Conservation (phyloP, 2,888 invertebrate genomes). For the Linyphia triangularis region DNA sequence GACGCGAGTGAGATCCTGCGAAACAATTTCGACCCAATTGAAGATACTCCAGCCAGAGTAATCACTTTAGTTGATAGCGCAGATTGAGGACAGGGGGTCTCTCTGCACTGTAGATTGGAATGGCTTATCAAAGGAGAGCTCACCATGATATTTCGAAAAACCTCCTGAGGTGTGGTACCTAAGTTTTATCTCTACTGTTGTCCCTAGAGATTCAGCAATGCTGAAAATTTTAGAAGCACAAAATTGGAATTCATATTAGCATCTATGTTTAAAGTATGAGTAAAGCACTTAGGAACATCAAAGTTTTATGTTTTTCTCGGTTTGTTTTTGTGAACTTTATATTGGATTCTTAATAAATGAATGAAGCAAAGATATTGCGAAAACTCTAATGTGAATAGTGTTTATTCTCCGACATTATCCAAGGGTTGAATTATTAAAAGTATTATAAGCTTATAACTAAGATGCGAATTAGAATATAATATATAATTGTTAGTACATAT, state of each 20-base stretch:
- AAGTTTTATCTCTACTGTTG: neutral
- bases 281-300: neutral
- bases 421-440: too few relatives aligned
- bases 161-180: neutral
- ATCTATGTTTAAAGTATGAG: conserved; percentile 29
- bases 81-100: conserved; percentile 34
- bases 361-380: too few relatives aligned
- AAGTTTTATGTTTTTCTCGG: neutral
- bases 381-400: too few relatives aligned
- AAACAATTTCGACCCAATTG: conserved; percentile 72
- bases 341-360: too few relatives aligned
- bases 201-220: neutral
- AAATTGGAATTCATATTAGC: conserved; percentile 23
- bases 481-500: too few relatives aligned
- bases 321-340: too few relatives aligned
- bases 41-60: conserved; percentile 69
- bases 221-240: conserved; percentile 40
- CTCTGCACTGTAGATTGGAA: conserved; percentile 49
- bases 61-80: conserved; percentile 70
- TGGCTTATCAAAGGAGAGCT: conserved; percentile 49
- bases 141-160: conserved; percentile 44
- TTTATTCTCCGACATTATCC: too few relatives aligned
- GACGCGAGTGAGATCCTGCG: conserved; percentile 42
- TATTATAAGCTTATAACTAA: too few relatives aligned
- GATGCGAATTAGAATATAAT: too few relatives aligned